Evolutionary conservation across 2,888 invertebrate genomes (phyloP).

Genomic region (Cataglyphis rosenhaueri): DNA sequence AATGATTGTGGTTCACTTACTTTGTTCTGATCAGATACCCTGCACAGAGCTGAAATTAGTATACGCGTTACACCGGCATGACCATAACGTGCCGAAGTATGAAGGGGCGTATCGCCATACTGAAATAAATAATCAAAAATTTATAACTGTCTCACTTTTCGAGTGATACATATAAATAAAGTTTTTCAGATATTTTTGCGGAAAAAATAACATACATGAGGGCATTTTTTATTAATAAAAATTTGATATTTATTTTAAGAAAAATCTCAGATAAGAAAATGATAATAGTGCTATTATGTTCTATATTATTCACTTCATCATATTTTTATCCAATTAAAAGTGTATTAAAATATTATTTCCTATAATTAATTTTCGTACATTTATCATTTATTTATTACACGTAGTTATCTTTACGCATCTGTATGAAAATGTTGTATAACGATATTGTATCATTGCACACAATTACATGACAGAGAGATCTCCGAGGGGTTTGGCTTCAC

Average conservation of each 20-base stretch:
- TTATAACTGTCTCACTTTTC: not conserved
- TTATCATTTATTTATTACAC: not conserved
- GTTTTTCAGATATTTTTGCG: too few species aligned
- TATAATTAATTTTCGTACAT: not conserved
- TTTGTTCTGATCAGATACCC: slow-evolving; percentile 96
- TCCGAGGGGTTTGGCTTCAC: not conserved
- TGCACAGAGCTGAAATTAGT: slow-evolving; percentile 95
- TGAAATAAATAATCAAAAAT: slow-evolving; percentile 82
- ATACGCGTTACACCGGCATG: slow-evolving; percentile 98
- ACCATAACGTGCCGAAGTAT: slow-evolving; percentile 97
- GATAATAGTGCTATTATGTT: not conserved
- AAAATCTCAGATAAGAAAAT: not conserved
- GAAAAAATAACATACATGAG: not conserved
- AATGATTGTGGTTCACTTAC: slow-evolving; percentile 80
- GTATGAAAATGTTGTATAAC: not conserved
- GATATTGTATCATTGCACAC: not conserved
- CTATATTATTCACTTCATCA: not conserved
- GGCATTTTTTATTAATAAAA: not conserved
- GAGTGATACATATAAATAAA: too few species aligned
- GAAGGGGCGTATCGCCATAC: slow-evolving; percentile 98
- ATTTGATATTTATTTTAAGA: not conserved
- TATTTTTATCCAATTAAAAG: not conserved
- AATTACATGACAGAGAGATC: not conserved
- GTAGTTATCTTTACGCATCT: not conserved
- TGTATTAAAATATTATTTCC: not conserved